Base-by-base conservation (phyloP, 64 coral and sea anemone species). In the Dendronephthya gigantea region DNA sequence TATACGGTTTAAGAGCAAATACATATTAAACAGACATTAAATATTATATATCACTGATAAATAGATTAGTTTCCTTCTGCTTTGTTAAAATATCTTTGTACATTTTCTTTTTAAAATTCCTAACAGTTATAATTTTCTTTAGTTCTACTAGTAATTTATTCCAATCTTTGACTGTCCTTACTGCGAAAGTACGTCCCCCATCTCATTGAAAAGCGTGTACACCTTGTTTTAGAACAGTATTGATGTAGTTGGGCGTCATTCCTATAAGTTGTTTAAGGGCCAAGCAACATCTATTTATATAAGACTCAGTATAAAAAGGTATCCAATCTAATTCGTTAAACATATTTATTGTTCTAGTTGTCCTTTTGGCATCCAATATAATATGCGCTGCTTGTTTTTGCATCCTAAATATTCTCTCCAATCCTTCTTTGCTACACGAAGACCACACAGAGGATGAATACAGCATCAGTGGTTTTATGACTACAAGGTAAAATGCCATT, bases 271-370 rank as follows among this genome's bases (percentile, higher is more conserved):
- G 41, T 49, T 88, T 88, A 88, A 59, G 82, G 50, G 69, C 41
- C 19, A 82, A 39, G 35, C 43, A 55, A 45, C 72, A 82, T 39
- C 79, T 83, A 82, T 25, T 33, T 56, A 83, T 83, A 83, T 83
- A 83, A 45, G 81, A 83, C 36, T 83, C 81, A 83, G 81, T 83
- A 40, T 83, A 83, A 38, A 83, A 83, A 83, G 30, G 81, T 40
- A 40, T 34, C 81, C 81, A 83, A 45, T 45, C 35, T 34, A 83
- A 45, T 45, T 12, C 35, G 35, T 38, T 83, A 45, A 83, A 83
- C 81, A 83, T 35, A 83, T 30, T 83, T 36, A 83, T 45, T 34
- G 81, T 40, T 83, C 81, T 83, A 45, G 81, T 83, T 36, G 36
- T 83, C 81, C 81, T 83, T 29, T 83, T 37, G 35, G 81, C 35